Evolutionary conservation across 2,797 vertebrate species (phyloP).

Genomic region (Fringilla coelebs): DNA sequence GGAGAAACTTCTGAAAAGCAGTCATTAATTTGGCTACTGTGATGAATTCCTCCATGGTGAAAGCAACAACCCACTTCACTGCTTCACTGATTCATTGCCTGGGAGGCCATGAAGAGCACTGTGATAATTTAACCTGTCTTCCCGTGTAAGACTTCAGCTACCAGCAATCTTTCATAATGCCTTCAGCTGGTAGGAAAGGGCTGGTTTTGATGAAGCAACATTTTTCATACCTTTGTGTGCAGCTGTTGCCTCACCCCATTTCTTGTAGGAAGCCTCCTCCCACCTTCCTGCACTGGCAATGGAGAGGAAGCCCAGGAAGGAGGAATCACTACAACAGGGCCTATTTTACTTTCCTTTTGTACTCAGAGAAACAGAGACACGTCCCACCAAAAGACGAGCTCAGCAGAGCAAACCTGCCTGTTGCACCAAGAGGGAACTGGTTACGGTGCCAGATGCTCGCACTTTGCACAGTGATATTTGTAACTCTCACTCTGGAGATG

Average conservation of each 20-base stretch:
- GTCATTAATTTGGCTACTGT: neutral
- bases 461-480: accelerated
- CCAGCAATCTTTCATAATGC: neutral
- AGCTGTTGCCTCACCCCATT: neutral
- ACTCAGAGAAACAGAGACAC: neutral
- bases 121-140: conserved; percentile 37
- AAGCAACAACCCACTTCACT: conserved; percentile 18
- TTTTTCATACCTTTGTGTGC: neutral
- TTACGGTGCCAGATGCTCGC: neutral
- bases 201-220: neutral
- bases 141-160: neutral
- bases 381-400: neutral
- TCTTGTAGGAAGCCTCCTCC: neutral
- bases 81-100: conserved; percentile 34
- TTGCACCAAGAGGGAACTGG: neutral
- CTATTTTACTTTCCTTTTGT: neutral
- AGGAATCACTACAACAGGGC: neutral
- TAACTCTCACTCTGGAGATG: neutral
- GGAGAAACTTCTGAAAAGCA: conserved; percentile 11
- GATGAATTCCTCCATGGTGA: neutral
- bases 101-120: neutral
- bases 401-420: neutral
- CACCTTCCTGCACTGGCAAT: neutral
- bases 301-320: neutral
- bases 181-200: neutral